Evolutionary conservation across 2,113 vertebrate species (phyloP).

Genomic region (Camelus bactrianus): DNA sequence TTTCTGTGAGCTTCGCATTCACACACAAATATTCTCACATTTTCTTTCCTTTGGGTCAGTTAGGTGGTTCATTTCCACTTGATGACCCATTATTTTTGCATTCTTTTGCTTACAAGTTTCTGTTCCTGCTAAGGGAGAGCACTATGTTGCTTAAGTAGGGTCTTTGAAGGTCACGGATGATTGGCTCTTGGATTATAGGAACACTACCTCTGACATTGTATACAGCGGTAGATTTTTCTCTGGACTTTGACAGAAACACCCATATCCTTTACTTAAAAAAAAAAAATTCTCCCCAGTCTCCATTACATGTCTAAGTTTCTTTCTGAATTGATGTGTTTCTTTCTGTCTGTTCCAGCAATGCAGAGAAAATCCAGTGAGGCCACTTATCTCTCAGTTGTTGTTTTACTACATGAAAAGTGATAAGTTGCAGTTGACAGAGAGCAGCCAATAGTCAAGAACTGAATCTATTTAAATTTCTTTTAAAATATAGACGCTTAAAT

Average conservation of each 20-base stretch:
- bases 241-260: constrained; percentile 46
- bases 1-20: not conserved
- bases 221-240: not conserved
- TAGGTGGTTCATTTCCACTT: constrained; percentile 28
- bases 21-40: not conserved
- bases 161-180: constrained; percentile 21
- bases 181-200: not conserved
- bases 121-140: constrained; percentile 19
- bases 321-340: constrained; percentile 5
- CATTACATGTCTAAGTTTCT: not conserved
- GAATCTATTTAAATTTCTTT: constrained; percentile 48
- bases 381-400: constrained; percentile 35
- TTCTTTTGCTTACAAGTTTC: not conserved
- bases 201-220: not conserved
- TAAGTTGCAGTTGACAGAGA: not conserved
- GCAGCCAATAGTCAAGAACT: constrained; percentile 38
- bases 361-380: constrained; percentile 1
- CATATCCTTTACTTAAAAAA: not conserved
- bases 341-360: constrained; percentile 8
- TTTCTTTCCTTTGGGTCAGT: constrained; percentile 15
- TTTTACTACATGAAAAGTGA: constrained; percentile 50
- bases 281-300: not conserved
- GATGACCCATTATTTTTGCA: constrained; percentile 41
- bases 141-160: not conserved
- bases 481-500: constrained; percentile 46